Evolutionary conservation across 1,140 invertebrate species (phyloP).

Genomic region (Saccostrea echinata): DNA sequence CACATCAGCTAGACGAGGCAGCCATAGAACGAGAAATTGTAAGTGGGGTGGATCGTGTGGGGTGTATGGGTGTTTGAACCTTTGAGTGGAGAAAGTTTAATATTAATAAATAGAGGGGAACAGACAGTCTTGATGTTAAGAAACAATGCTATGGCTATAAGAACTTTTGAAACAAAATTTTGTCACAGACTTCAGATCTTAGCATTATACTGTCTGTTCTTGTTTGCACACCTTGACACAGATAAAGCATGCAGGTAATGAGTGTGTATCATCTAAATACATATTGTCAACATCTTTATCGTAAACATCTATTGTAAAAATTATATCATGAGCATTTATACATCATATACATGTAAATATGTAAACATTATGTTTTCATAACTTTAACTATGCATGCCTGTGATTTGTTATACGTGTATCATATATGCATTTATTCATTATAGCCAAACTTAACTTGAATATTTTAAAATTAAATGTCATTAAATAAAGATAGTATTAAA

Average conservation of each 20-base stretch:
- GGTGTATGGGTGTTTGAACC: not conserved
- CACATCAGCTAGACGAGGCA: constrained; percentile 65
- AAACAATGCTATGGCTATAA: no score
- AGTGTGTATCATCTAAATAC: not conserved
- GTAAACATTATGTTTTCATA: constrained; percentile 14
- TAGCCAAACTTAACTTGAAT: not conserved
- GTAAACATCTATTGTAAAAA: not conserved
- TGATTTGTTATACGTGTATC: not conserved
- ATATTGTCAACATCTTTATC: not conserved
- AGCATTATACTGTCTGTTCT: not conserved
- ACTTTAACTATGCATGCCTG: constrained; percentile 12
- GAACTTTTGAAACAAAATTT: no score
- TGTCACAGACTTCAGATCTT: no score
- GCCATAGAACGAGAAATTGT: constrained; percentile 74
- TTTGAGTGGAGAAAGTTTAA: not conserved
- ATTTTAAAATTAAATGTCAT: not conserved
- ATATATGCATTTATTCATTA: constrained; percentile 1
- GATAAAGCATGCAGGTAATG: not conserved
- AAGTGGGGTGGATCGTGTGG: constrained; percentile 52
- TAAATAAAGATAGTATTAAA: not conserved
- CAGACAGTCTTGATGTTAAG: not conserved
- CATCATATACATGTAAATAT: not conserved
- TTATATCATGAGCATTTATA: not conserved
- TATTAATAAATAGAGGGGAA: not conserved
- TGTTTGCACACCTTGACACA: not conserved